A percentile compares a stretch with the other conserved stretches of the same genome.
Conservation (phyloP, 2,797 vertebrate species). For the Micropoecilia bifurca region DNA sequence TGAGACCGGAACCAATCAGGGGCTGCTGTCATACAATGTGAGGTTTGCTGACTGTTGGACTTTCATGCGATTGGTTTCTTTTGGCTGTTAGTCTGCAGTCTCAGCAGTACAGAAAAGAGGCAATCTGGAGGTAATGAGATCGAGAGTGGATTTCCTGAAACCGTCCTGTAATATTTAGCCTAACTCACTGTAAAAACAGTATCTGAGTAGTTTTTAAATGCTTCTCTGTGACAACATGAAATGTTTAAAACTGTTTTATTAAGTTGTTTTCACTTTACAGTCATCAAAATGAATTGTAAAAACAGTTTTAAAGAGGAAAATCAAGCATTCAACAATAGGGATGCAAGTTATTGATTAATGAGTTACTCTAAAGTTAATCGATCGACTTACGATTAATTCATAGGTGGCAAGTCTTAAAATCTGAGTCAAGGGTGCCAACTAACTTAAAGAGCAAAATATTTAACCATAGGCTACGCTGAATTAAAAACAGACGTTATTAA, state of each 20-base stretch:
- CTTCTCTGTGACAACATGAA: not conserved
- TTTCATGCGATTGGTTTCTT: conserved; percentile 40
- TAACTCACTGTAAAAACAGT: conserved; percentile 9
- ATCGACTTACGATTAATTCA: too few species aligned
- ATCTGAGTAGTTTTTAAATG: not conserved
- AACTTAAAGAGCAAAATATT: too few species aligned
- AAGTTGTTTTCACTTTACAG: not conserved
- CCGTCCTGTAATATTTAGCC: not conserved
- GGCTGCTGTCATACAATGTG: conserved; percentile 48
- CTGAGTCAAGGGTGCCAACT: too few species aligned
- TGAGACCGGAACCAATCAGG: conserved; percentile 73
- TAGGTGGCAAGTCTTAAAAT: too few species aligned
- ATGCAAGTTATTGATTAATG: too few species aligned
- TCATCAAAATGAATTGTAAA: not conserved
- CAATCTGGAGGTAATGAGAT: conserved; percentile 39
- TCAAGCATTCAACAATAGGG: not conserved
- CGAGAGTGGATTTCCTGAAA: conserved; percentile 17
- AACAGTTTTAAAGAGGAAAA: not conserved
- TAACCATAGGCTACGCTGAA: too few species aligned
- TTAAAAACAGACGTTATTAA: too few species aligned
- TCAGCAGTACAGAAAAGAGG: conserved; percentile 48
- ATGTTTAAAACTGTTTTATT: not conserved
- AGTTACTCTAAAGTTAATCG: too few species aligned
- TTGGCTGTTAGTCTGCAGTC: conserved; percentile 35
- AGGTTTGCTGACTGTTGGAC: conserved; percentile 65